Evolutionary conservation across 2,888 invertebrate species (phyloP).

Genomic region (Tiliacea aurago): DNA sequence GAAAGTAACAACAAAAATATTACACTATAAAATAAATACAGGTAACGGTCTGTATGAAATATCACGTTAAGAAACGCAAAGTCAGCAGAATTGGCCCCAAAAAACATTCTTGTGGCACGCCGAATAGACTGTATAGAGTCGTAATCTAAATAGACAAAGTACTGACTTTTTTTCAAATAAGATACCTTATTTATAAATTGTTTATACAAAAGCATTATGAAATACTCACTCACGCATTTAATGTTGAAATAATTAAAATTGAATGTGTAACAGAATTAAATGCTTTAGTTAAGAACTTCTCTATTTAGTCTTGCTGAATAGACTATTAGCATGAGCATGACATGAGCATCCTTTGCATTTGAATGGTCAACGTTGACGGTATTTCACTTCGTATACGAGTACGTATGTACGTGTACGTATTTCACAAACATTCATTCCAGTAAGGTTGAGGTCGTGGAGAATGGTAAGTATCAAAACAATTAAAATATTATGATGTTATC

Average conservation of each 20-base stretch:
- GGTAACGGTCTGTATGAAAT: not conserved
- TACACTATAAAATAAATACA: not conserved
- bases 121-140: not conserved
- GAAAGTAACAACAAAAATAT: not conserved
- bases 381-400: no score
- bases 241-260: not conserved
- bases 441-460: not conserved
- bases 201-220: no score
- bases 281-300: not conserved
- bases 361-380: not conserved
- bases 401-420: no score
- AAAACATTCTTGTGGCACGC: conserved; percentile 11
- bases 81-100: not conserved
- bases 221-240: not conserved
- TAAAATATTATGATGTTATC: not conserved
- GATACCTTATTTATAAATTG: no score
- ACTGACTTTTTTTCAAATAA: no score
- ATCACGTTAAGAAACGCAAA: not conserved
- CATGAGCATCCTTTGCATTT: not conserved
- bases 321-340: no score
- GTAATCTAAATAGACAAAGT: not conserved
- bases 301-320: no score
- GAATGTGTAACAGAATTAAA: not conserved
- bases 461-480: not conserved
- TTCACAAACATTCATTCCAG: not conserved